phyloP scores from a whole-genome alignment of 2,797 vertebrate genomes.

The Enteromius trimaculatus region DNA sequence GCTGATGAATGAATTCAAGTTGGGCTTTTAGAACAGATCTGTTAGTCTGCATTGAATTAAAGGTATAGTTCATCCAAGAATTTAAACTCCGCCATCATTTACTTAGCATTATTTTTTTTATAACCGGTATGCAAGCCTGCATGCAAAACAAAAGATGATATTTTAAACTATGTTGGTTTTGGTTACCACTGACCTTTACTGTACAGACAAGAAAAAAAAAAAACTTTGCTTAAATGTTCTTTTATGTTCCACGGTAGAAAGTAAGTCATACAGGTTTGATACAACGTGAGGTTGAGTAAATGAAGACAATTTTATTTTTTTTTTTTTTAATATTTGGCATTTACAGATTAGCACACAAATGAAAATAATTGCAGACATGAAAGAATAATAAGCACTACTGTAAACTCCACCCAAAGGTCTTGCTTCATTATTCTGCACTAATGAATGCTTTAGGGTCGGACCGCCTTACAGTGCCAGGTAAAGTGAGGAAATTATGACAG shows the following conservation, averaged over 20 bases:
- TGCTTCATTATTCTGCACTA: neutral
- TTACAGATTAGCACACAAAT: neutral
- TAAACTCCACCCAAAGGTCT: slow-evolving; percentile 6
- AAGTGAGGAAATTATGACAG: neutral
- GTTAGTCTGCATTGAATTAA: neutral
- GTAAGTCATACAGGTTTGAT: neutral
- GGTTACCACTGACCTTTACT: neutral
- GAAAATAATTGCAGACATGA: neutral
- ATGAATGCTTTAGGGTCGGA: slow-evolving; percentile 3
- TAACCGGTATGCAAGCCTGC: neutral
- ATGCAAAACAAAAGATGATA: neutral
- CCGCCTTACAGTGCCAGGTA: neutral
- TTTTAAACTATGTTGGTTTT: neutral
- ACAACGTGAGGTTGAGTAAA: neutral
- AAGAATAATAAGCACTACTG: slow-evolving; percentile 7
- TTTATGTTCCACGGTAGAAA: neutral
- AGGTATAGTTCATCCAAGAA: neutral
- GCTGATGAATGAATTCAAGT: slow-evolving; percentile 21
- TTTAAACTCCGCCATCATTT: neutral
- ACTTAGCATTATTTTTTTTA: too few relatives aligned
- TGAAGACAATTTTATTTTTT: neutral
- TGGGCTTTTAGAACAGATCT: neutral
- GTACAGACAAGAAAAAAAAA: neutral
- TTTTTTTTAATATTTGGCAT: neutral
- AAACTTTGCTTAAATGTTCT: neutral